Percentiles rank a stretch among this genome's conserved stretches.
Evolutionary conservation across 2,888 invertebrate genomes (phyloP).

Genomic region (Cetonia aurata): DNA sequence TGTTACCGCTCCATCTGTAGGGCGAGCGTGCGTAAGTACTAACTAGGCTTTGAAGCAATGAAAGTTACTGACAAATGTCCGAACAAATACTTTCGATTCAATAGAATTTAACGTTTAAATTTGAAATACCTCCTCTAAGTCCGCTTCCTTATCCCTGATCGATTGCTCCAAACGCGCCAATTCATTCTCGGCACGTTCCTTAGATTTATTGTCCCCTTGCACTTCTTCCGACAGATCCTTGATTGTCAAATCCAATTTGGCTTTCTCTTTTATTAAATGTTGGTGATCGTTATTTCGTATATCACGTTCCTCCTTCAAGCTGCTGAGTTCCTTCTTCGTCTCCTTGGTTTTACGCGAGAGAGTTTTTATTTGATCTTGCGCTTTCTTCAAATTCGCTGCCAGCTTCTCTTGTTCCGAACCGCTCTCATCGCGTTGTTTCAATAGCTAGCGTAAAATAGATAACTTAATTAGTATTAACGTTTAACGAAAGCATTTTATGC

Average conservation of each 20-base stretch:
- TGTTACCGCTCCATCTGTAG: too few species aligned
- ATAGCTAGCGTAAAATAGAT: slow-evolving; percentile 70
- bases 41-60: too few species aligned
- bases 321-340: slow-evolving; percentile 87
- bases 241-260: slow-evolving; percentile 93
- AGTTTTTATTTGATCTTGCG: slow-evolving; percentile 79
- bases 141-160: slow-evolving; percentile 90
- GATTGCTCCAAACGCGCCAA: slow-evolving; percentile 87
- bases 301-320: slow-evolving; percentile 93
- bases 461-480: neutral
- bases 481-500: slow-evolving; percentile 18
- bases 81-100: too few species aligned
- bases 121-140: slow-evolving; percentile 77
- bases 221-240: slow-evolving; percentile 96
- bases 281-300: slow-evolving; percentile 93
- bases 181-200: slow-evolving; percentile 91
- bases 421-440: slow-evolving; percentile 81
- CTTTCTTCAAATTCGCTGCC: slow-evolving; percentile 79
- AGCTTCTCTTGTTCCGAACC: slow-evolving; percentile 88
- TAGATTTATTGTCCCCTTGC: slow-evolving; percentile 94
- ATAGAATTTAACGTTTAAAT: neutral
- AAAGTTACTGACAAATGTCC: too few species aligned
- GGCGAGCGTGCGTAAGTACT: too few species aligned
- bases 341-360: slow-evolving; percentile 84
- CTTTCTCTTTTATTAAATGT: slow-evolving; percentile 92